Evolutionary conservation across 2,888 invertebrate genomes (phyloP), one percentile per base, ranked within the genome.

Genomic region (Aethes cnicana): DNA sequence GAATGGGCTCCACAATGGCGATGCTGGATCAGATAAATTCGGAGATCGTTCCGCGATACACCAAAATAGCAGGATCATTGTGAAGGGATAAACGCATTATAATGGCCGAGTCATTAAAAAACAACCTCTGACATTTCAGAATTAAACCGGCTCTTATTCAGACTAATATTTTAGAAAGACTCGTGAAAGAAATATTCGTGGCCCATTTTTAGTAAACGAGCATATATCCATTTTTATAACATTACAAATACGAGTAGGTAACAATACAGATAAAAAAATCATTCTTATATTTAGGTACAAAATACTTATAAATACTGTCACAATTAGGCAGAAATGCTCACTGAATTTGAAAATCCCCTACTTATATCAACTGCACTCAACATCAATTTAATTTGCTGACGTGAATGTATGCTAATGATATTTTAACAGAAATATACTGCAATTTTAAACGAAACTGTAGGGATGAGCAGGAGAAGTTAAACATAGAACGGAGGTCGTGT

Each of bases 1-100:
- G 84, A 83, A 82, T 81, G 81, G 78, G 74, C 69, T 63, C 47
- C 47, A 56, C 56, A 56, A 56, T 54, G 39, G 53, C 39, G 47
- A 53, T 44, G 49, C 30, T 50, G 53, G 32, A 47, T 57, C 53
- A 48, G 50, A 56, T 54, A 52, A 56, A 56, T 58, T 47, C 53
- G 54, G 39, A 47, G 56, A 54, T 56, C 47, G 37, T 52, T 47
- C 39, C 35, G 48, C 33, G 50, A 52, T 44, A 55, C 46, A 37
- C 54, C 14, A 33, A 50, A 56, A 49, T 49, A 50, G 49, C 42
- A 36, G 48, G 49, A 25, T 50, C 43, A 25, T 9, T 35, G 43
- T 18, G 18, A 14, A 37, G 23, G 36, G 35, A 43, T 50, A 42
- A 42, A 8, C 42, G 36, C 21, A n/a, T n/a, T n/a, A n/a, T n/a